Evolutionary conservation across 1,140 invertebrate species (phyloP), one percentile per base, ranked within the genome.

Genomic region (Cydia splendana): DNA sequence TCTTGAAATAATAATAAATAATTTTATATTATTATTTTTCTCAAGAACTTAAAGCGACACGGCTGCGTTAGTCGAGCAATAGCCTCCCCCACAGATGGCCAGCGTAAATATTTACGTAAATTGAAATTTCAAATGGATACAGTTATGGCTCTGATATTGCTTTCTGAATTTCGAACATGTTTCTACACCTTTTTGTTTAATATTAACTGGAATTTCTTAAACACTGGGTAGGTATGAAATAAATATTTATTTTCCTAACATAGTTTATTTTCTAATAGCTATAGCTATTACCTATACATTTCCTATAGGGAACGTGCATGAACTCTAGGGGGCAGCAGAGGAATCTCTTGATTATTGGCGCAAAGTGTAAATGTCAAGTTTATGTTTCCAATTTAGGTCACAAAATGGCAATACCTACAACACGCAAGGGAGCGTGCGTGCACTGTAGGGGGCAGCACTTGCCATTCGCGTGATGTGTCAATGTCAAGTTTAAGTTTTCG

Each of bases 71-170:
- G 67, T 71, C 30, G n/a, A 42, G 30, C 24, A 38, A 71, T 30
- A 71, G 30, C 67, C 67, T 15, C 67, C 67, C 67, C n/a, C 67
- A 45, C 38, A 71, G 67, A 45, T 71, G 67, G 38, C n/a, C 34
- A 42, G 34, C 67, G 67, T 71, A 71, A 71, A 71, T 71, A 71
- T 71, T 71, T 71, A 71, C 67, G 67, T 71, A 71, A 71, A 71
- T 71, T 71, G 67, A 71, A 71, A 71, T 71, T 71, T 71, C 67
- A 71, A 45, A 71, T 71, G 67, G 67, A 71, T 71, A 71, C 67
- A 71, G 67, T 71, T 71, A 71, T 71, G 67, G 67, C 30, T 71
- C 34, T n/a, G 67, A 71, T 71, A 71, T 71, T 71, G 67, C 38
- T 71, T 42, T 42, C 67, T 71, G 67, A 71, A 71, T 71, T 71